phyloP scores from a whole-genome alignment of 1,140 invertebrate genomes.

The Aradophagus sp. region DNA sequence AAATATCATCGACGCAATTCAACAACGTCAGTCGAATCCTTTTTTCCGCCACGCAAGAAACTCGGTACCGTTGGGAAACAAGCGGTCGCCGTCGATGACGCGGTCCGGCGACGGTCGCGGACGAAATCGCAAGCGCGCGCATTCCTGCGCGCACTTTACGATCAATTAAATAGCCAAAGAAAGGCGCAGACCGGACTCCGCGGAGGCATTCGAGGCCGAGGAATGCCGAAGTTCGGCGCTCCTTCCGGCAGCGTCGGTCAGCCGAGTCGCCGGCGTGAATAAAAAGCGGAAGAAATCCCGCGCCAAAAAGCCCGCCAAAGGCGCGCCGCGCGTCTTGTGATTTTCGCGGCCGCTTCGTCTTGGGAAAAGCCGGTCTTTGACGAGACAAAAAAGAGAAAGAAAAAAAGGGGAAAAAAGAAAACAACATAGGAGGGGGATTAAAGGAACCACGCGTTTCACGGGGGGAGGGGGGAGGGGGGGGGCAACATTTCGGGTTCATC shows the following conservation, averaged over 20 bases:
- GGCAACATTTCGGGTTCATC: conserved; percentile 7
- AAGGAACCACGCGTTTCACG: too few relatives aligned
- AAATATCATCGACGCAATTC: too few relatives aligned
- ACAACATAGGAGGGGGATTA: background rate
- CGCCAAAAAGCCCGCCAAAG: conserved; percentile 1
- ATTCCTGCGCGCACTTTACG: conserved; percentile 17
- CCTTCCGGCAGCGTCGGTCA: conserved; percentile 14
- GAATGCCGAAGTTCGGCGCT: conserved; percentile 16
- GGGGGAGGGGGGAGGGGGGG: background rate
- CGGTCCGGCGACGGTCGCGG: background rate
- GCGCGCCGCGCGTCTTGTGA: background rate
- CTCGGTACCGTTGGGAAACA: too few relatives aligned
- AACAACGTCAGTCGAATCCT: too few relatives aligned
- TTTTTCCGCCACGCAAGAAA: too few relatives aligned
- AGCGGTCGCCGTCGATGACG: conserved; percentile 5
- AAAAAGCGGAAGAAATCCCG: conserved; percentile 4
- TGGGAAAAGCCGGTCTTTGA: conserved; percentile 15
- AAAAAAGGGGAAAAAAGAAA: background rate
- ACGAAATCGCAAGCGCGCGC: conserved; percentile 10
- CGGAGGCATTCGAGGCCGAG: conserved; percentile 1
- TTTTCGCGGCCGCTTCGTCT: background rate
- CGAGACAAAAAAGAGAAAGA: background rate
- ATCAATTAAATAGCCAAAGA: conserved; percentile 22
- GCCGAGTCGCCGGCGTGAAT: conserved; percentile 3
- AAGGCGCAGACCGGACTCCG: background rate